These are phyloP conservation scores for Cantharis lateralis DNA, from an alignment of 2,888 invertebrate species.

Conservation along the genomic window DNA sequence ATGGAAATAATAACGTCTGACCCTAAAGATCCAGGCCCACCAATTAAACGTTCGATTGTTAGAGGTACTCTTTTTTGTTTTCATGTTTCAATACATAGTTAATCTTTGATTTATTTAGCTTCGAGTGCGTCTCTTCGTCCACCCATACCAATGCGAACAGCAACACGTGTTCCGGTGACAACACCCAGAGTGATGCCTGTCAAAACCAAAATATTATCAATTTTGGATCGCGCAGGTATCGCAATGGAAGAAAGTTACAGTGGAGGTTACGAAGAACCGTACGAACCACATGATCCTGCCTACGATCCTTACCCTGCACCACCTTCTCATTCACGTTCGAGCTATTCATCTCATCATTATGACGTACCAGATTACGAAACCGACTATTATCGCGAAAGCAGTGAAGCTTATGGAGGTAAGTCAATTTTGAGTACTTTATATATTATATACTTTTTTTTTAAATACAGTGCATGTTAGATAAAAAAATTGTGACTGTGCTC, in stretches of 20 bases:
- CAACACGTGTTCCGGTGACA: conserved; percentile 54
- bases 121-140: conserved; percentile 50
- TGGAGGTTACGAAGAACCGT: conserved; percentile 61
- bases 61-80: conserved; percentile 41
- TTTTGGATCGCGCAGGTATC: conserved; percentile 78
- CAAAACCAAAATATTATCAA: conserved; percentile 83
- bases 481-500: conserved; percentile 8
- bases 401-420: conserved; percentile 39
- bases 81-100: neutral
- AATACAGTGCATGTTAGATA: conserved; percentile 1
- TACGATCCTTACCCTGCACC: conserved; percentile 46
- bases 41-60: conserved; percentile 43
- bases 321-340: conserved; percentile 40
- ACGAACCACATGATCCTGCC: conserved; percentile 43
- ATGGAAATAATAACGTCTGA: conserved; percentile 63
- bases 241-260: conserved; percentile 82
- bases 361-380: conserved; percentile 55
- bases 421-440: neutral
- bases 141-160: conserved; percentile 56
- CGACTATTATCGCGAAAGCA: conserved; percentile 52
- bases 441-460: neutral
- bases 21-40: conserved; percentile 33
- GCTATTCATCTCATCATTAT: conserved; percentile 51
- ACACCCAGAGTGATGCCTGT: conserved; percentile 65
- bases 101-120: conserved; percentile 36